Conservation (phyloP, 2,797 vertebrate genomes). For the Cygnus olor region DNA sequence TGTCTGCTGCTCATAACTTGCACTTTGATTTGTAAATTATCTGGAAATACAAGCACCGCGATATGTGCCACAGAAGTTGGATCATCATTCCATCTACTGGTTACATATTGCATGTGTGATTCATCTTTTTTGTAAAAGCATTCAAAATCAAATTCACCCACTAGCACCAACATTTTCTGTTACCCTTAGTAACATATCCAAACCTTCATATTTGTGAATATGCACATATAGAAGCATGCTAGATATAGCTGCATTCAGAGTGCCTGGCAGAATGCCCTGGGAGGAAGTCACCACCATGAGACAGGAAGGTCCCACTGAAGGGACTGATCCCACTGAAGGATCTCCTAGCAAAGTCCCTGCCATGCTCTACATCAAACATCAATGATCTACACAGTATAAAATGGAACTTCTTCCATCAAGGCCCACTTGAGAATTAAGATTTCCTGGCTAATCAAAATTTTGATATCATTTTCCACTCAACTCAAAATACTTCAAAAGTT, state of each 20-base stretch:
- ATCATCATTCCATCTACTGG: background rate
- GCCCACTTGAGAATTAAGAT: background rate
- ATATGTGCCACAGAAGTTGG: background rate
- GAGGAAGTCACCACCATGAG: background rate
- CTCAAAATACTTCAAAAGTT: background rate
- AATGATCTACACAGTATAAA: background rate
- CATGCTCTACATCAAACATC: background rate
- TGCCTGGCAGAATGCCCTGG: background rate
- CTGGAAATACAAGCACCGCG: background rate
- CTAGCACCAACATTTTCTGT: background rate
- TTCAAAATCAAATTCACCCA: background rate
- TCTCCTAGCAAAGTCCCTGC: no score
- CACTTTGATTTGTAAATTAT: background rate
- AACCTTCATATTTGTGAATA: background rate
- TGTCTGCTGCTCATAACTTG: background rate
- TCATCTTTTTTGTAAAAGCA: background rate
- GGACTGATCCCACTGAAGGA: no score
- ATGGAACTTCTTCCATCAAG: background rate
- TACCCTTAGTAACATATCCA: rapidly evolving
- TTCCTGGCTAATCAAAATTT: background rate
- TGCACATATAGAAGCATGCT: rapidly evolving
- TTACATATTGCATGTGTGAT: rapidly evolving
- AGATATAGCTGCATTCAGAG: rapidly evolving
- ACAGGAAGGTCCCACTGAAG: rapidly evolving
- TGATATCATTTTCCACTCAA: background rate